Percentiles rank a stretch among this genome's conserved stretches.
phyloP scores from a whole-genome alignment of 2,113 vertebrate genomes.

The Cebidichthys violaceus region DNA sequence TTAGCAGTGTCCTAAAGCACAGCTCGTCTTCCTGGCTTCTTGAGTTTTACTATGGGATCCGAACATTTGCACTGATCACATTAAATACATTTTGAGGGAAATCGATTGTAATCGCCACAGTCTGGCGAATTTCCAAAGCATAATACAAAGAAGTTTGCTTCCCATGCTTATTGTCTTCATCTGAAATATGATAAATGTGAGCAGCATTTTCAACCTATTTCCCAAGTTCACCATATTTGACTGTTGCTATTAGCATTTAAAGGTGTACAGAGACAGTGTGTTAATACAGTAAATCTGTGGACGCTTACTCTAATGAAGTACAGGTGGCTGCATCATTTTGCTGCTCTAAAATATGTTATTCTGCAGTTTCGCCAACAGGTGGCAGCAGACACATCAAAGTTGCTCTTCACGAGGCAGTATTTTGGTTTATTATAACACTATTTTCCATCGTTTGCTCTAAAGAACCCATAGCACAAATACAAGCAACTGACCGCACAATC shows the following conservation, averaged over 20 bases:
- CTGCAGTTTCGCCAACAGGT: slow-evolving; percentile 25
- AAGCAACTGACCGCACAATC: neutral
- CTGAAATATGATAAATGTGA: neutral
- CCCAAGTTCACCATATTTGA: neutral
- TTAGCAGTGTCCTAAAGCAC: no score
- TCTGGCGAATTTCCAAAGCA: neutral
- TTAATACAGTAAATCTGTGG: neutral
- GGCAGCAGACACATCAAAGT: slow-evolving; percentile 10
- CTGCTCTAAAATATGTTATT: neutral
- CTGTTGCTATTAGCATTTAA: neutral
- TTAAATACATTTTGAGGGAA: neutral
- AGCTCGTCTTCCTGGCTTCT: no score
- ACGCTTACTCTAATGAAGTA: neutral
- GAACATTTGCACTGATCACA: neutral
- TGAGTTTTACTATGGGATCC: neutral
- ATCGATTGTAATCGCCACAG: neutral
- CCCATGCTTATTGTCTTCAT: neutral
- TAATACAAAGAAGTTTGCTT: neutral
- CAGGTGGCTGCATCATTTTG: no score
- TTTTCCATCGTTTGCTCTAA: neutral
- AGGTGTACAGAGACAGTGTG: neutral
- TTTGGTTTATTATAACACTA: neutral
- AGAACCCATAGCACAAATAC: neutral
- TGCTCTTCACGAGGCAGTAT: neutral
- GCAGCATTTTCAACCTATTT: neutral